These are phyloP conservation scores for Drosophila paranaensis DNA, from an alignment of 2,888 invertebrate genomes.

Conservation along the genomic window DNA sequence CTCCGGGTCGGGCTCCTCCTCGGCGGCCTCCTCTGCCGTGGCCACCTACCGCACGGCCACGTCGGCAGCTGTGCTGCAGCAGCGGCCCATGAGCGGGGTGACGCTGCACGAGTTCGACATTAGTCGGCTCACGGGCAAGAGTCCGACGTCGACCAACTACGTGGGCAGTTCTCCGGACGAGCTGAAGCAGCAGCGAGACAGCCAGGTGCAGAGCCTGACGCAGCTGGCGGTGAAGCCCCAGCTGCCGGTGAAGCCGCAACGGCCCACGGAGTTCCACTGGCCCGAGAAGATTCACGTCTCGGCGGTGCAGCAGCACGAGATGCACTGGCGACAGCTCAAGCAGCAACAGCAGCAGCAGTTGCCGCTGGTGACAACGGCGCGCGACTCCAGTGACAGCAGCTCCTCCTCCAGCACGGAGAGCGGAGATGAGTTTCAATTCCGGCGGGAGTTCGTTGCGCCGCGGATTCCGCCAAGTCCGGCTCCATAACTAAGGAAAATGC, in stretches of 20 bases:
- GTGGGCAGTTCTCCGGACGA: constrained; percentile 75
- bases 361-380: constrained; percentile 48
- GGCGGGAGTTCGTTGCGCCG: constrained; percentile 81
- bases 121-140: constrained; percentile 85
- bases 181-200: constrained; percentile 39
- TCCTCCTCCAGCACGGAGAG: constrained; percentile 83
- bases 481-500: constrained; percentile 85
- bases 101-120: constrained; percentile 84
- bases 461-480: constrained; percentile 85
- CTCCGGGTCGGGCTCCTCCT: constrained; percentile 78
- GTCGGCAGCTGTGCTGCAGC: constrained; percentile 3
- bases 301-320: constrained; percentile 84
- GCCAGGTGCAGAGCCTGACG: constrained; percentile 21
- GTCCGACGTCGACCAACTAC: constrained; percentile 83
- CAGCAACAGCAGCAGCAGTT: constrained; percentile 70
- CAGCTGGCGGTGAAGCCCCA: constrained; percentile 52
- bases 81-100: constrained; percentile 65
- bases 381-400: constrained; percentile 82
- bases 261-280: constrained; percentile 84
- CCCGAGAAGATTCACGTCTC: constrained; percentile 85
- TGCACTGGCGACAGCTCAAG: constrained; percentile 82
- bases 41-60: constrained; percentile 54
- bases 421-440: constrained; percentile 83
- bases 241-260: constrained; percentile 59
- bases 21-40: constrained; percentile 47